Evolutionary conservation across 2,797 vertebrate species (phyloP).

Genomic region (Xyrichtys novacula): DNA sequence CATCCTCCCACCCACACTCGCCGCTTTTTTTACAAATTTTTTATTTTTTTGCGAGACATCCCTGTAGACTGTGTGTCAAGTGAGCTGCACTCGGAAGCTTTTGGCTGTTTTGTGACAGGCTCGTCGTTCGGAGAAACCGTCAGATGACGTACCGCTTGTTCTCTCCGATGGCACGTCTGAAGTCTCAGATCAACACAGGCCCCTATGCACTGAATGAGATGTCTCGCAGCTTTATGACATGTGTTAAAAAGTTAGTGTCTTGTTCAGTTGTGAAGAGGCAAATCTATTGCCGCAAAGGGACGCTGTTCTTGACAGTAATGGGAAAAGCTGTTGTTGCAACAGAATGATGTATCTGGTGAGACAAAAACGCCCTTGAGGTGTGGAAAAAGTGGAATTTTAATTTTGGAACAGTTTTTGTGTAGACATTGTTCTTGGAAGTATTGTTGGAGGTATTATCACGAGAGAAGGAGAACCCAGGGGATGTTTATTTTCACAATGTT

Average conservation of each 20-base stretch:
- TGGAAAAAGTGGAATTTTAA: conserved; percentile 50
- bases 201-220: conserved; percentile 76
- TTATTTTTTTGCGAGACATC: conserved; percentile 53
- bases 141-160: conserved; percentile 65
- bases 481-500: conserved; percentile 52
- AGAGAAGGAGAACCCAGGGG: conserved; percentile 48
- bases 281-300: conserved; percentile 73
- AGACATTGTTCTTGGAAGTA: conserved; percentile 32
- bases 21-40: conserved; percentile 30
- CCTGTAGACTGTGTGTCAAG: conserved; percentile 69
- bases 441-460: conserved; percentile 51
- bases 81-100: conserved; percentile 61
- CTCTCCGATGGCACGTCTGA: conserved; percentile 67
- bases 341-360: conserved; percentile 65
- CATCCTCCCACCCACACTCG: conserved; percentile 52
- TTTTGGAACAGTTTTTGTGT: conserved; percentile 45
- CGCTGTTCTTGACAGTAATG: conserved; percentile 69
- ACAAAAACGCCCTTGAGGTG: conserved; percentile 64
- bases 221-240: conserved; percentile 79
- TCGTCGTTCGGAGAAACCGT: conserved; percentile 60
- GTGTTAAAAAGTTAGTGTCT: conserved; percentile 81
- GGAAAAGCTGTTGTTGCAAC: conserved; percentile 66
- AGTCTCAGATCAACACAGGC: conserved; percentile 73
- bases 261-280: conserved; percentile 73
- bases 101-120: conserved; percentile 68